Conservation (phyloP, 2,888 invertebrate species). For the Acronicta aceris region DNA sequence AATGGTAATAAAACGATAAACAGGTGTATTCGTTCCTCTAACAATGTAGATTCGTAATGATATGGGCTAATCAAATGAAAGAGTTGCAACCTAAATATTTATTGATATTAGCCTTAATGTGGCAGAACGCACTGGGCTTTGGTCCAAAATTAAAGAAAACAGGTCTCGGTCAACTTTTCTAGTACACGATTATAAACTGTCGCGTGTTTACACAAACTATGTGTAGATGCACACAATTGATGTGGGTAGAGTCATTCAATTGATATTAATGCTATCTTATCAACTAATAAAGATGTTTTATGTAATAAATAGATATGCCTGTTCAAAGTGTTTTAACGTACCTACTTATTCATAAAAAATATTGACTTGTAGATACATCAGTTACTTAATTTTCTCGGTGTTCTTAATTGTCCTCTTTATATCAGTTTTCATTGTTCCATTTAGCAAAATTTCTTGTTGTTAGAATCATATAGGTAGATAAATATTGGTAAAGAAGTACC, state of each 20-base stretch:
- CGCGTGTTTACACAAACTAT: slow-evolving; percentile 26
- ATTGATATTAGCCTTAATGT: slow-evolving; percentile 68
- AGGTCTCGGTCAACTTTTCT: slow-evolving; percentile 78
- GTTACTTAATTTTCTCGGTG: too few species aligned
- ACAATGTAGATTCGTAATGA: slow-evolving; percentile 12
- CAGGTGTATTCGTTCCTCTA: slow-evolving; percentile 22
- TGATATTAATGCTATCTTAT: slow-evolving; percentile 58
- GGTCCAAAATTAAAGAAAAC: slow-evolving; percentile 77
- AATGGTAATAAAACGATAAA: slow-evolving; percentile 26
- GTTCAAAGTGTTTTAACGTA: not conserved
- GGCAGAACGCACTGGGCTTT: slow-evolving; percentile 73
- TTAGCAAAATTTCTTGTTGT: too few species aligned
- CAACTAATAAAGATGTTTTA: slow-evolving; percentile 41
- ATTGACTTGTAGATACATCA: not conserved
- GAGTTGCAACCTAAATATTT: slow-evolving; percentile 59
- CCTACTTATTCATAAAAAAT: not conserved
- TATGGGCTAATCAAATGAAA: slow-evolving; percentile 49
- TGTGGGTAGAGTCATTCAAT: slow-evolving; percentile 38
- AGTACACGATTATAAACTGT: slow-evolving; percentile 43
- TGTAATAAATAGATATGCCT: slow-evolving; percentile 16
- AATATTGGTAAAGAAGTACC: too few species aligned
- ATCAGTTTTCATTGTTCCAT: slow-evolving; percentile 5
- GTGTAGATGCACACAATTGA: slow-evolving; percentile 22
- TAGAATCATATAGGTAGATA: too few species aligned
- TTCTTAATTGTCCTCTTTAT: too few species aligned